Evolutionary conservation across 2,888 invertebrate species (phyloP), one percentile per base, ranked within the genome.

Genomic region (Tinea semifulvella): DNA sequence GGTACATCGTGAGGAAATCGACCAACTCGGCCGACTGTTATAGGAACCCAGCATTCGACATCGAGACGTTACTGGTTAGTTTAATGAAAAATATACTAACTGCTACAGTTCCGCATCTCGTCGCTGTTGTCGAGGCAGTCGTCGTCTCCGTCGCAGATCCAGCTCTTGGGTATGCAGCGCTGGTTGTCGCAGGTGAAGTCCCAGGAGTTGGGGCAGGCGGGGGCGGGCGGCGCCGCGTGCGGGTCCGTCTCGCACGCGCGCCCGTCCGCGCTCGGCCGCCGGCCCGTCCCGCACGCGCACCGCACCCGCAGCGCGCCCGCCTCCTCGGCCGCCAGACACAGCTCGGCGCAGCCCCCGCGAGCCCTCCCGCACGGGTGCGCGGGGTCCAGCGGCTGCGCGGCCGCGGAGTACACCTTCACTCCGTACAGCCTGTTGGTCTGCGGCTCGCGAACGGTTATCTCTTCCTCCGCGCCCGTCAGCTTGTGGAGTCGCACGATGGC

Each of bases 61-160:
- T 5, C 6, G 25, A 22, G 5, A 22, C 8, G 5, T 22, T 22
- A 5, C 5, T 7, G 5, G 25, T 22, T 22, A 22, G 6, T 22
- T 22, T 8, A 22, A 22, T 22, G 8, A 22, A 22, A 7, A 5
- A 22, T 7, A 22, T 22, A 84, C 88, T 85, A 65, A 91, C 92
- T 93, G 45, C 94, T 95, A 65, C 97, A 98, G 58, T 96, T 96
- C 62, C 93, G 94, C 71, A 92, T 90, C 68, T 97, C 97, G 61
- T 97, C 97, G 46, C 95, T 94, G 72, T 95, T 94, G 62, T 98
- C 97, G 55, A 96, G 76, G 58, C 98, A 98, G 63, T 98, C 97
- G 60, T 97, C 93, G 56, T 97, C 97, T 0, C 96, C 96, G 63
- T 97, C 96, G 64, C 97, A 97, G 1, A 95, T 90, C 96, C 96